These are phyloP conservation scores for Gasteruption jaculator DNA, from an alignment of 2,888 invertebrate genomes.

Conservation along the genomic window DNA sequence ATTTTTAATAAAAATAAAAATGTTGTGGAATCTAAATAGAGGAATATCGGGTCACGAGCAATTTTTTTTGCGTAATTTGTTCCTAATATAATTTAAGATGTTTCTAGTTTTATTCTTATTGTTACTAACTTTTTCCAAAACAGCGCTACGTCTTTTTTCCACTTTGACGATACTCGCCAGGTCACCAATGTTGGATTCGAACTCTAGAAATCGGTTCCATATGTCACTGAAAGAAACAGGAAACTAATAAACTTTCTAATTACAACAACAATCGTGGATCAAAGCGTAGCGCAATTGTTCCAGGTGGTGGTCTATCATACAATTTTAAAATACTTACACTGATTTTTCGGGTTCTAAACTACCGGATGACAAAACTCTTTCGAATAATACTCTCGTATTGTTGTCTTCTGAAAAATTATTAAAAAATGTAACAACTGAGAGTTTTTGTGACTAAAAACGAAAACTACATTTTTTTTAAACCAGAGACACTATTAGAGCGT, in stretches of 20 bases:
- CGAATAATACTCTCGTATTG: constrained; percentile 98
- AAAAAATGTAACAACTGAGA: constrained; percentile 11
- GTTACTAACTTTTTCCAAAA: constrained; percentile 74
- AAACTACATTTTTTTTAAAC: neutral
- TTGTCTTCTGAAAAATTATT: constrained; percentile 80
- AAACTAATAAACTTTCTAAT: constrained; percentile 7
- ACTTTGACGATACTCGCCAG: constrained; percentile 96
- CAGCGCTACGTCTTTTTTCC: constrained; percentile 86
- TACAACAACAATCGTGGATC: constrained; percentile 2
- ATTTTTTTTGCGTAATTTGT: too few relatives aligned
- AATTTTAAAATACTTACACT: constrained; percentile 58
- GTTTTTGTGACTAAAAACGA: too few relatives aligned
- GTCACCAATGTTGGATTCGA: constrained; percentile 98
- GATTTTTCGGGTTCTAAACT: constrained; percentile 88
- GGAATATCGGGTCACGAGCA: too few relatives aligned
- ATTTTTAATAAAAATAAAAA: neutral
- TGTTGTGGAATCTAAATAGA: neutral
- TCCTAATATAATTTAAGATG: constrained; percentile 5
- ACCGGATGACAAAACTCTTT: constrained; percentile 90
- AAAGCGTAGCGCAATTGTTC: neutral
- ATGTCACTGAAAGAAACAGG: constrained; percentile 69
- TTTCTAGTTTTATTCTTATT: too few relatives aligned
- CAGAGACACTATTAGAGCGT: neutral
- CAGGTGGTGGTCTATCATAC: neutral
- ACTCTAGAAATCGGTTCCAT: constrained; percentile 97